phyloP scores from a whole-genome alignment of 2,113 vertebrate genomes.

The Lagopus muta region DNA sequence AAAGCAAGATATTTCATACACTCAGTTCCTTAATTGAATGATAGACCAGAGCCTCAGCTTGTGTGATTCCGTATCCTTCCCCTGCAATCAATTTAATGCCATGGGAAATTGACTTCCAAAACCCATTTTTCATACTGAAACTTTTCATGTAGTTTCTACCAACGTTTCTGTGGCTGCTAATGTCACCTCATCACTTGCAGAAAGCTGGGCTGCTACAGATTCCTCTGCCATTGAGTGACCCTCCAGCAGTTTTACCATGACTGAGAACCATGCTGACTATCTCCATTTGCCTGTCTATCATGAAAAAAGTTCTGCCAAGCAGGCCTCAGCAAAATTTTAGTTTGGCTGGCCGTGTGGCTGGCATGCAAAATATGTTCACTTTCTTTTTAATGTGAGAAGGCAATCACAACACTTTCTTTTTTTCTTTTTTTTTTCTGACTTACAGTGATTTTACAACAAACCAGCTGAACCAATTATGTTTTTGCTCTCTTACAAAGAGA shows the following conservation, averaged over 20 bases:
- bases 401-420: neutral
- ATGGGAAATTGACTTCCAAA: conserved; percentile 19
- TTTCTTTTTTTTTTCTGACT: neutral
- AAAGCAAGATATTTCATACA: neutral
- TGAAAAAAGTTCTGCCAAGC: neutral
- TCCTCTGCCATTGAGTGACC: neutral
- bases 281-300: neutral
- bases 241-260: neutral
- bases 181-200: fast-evolving
- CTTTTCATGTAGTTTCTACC: neutral
- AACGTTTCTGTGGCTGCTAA: neutral
- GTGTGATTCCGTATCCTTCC: neutral
- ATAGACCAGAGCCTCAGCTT: neutral
- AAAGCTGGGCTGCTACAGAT: neutral
- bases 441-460: neutral
- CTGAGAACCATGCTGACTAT: neutral
- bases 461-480: neutral
- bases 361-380: fast-evolving
- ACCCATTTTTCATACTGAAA: neutral
- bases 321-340: neutral
- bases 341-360: neutral
- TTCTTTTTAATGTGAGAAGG: neutral
- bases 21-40: neutral
- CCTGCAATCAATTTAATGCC: neutral
- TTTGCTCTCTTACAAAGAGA: neutral